Evolutionary conservation across 2,797 vertebrate species (phyloP).

Genomic region (Triplophysa yarkandensis): DNA sequence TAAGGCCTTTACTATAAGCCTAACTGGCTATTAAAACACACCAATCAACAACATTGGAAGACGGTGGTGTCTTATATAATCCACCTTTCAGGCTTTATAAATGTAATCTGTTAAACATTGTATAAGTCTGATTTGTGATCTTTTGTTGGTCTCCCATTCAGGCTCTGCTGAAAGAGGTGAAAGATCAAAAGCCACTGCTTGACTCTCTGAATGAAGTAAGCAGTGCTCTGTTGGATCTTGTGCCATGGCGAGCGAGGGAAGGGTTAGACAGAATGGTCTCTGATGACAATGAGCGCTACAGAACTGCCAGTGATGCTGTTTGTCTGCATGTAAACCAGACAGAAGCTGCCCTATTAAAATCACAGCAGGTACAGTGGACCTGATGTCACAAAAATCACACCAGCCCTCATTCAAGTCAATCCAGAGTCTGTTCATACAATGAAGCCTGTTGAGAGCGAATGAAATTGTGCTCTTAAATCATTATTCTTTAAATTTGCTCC

Average conservation of each 20-base stretch:
- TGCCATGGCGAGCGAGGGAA: constrained; percentile 93
- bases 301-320: constrained; percentile 78
- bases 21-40: too few relatives aligned
- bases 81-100: too few relatives aligned
- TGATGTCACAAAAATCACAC: neutral
- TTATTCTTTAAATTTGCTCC: constrained; percentile 53
- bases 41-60: too few relatives aligned
- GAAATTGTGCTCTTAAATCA: constrained; percentile 43
- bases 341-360: constrained; percentile 87
- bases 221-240: constrained; percentile 88
- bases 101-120: too few relatives aligned
- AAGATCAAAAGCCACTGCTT: constrained; percentile 79
- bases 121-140: too few relatives aligned
- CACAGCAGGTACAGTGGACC: constrained; percentile 85
- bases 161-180: constrained; percentile 86
- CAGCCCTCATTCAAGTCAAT: neutral
- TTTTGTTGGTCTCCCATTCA: constrained; percentile 58
- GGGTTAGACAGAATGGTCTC: constrained; percentile 90
- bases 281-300: constrained; percentile 89
- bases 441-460: constrained; percentile 37
- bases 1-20: too few relatives aligned
- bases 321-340: constrained; percentile 88
- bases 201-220: constrained; percentile 92
- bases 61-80: too few relatives aligned
- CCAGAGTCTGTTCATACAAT: constrained; percentile 3